A percentile compares a stretch with the other conserved stretches of the same genome.
phyloP scores from a whole-genome alignment of 1,140 invertebrate genomes.

The Drosophila nigrodunni region DNA sequence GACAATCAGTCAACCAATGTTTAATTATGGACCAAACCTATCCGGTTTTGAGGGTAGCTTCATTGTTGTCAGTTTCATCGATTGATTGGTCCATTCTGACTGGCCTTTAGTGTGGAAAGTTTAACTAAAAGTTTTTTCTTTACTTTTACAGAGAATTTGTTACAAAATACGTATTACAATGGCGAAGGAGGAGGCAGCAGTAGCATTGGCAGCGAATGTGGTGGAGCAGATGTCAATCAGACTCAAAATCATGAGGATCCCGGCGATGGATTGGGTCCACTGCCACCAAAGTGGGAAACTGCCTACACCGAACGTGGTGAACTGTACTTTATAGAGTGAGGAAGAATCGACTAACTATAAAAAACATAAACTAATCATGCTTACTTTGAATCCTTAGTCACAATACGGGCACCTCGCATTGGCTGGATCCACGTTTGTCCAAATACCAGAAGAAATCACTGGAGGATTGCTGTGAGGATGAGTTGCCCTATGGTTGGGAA shows the following conservation, averaged over 20 bases:
- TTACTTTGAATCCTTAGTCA: conserved; percentile 87
- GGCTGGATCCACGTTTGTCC: conserved; percentile 96
- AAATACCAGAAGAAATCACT: conserved; percentile 95
- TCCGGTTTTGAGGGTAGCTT: conserved; percentile 48
- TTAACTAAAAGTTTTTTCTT: neutral
- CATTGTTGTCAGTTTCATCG: conserved; percentile 36
- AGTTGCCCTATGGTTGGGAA: conserved; percentile 99
- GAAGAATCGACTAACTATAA: neutral
- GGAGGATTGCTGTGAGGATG: conserved; percentile 96
- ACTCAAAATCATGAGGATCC: conserved; percentile 59
- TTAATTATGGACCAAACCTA: conserved; percentile 26
- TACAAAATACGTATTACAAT: conserved; percentile 70
- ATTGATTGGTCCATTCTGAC: conserved; percentile 20
- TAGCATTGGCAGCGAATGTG: conserved; percentile 70
- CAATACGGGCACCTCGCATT: conserved; percentile 97
- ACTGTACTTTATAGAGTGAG: conserved; percentile 98
- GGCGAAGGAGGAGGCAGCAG: conserved; percentile 64
- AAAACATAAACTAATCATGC: neutral
- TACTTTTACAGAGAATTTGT: conserved; percentile 61
- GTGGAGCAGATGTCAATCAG: conserved; percentile 39
- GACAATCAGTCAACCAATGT: conserved; percentile 41
- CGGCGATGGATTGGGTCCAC: conserved; percentile 91
- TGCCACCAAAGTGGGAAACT: conserved; percentile 98
- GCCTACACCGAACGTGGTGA: conserved; percentile 98
- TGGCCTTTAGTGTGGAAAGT: neutral